These are phyloP conservation scores for Mamestra brassicae DNA, from an alignment of 2,888 invertebrate species.

Conservation along the genomic window DNA sequence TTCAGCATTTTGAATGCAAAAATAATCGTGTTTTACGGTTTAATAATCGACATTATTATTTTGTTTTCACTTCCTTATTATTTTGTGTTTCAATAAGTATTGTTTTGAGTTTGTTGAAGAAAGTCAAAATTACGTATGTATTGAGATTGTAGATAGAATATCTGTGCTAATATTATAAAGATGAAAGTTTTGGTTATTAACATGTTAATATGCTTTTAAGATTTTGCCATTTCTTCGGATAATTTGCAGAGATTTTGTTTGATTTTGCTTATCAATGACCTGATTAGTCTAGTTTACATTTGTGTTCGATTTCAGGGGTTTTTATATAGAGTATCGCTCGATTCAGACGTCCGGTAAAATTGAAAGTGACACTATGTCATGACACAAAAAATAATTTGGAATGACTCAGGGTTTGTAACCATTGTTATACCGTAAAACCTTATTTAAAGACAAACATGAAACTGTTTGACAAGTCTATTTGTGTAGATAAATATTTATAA, in stretches of 20 bases:
- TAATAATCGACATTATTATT: conserved; percentile 32
- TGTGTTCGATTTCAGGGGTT: not conserved
- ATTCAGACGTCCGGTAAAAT: not conserved
- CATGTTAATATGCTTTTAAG: not conserved
- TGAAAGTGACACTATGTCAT: not conserved
- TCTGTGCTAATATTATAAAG: conserved; percentile 21
- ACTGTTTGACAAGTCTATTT: not conserved
- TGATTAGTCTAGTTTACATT: not conserved
- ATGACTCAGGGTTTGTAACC: not conserved
- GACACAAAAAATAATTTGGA: not conserved
- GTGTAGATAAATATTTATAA: not conserved
- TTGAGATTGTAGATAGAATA: conserved; percentile 29
- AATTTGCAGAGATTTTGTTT: not conserved
- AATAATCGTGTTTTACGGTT: conserved; percentile 40
- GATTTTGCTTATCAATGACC: conserved; percentile 4
- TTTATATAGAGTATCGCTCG: not conserved
- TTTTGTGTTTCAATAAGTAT: conserved; percentile 32
- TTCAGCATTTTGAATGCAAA: conserved; percentile 27
- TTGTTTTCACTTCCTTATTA: conserved; percentile 48
- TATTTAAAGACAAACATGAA: not conserved
- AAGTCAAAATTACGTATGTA: conserved; percentile 49
- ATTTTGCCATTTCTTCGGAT: conserved; percentile 3
- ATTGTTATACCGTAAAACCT: not conserved
- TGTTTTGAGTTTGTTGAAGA: conserved; percentile 38
- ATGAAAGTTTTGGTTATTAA: conserved; percentile 35